Base-by-base conservation (phyloP, 2,888 invertebrate species). In the Parthenolecanium corni region DNA sequence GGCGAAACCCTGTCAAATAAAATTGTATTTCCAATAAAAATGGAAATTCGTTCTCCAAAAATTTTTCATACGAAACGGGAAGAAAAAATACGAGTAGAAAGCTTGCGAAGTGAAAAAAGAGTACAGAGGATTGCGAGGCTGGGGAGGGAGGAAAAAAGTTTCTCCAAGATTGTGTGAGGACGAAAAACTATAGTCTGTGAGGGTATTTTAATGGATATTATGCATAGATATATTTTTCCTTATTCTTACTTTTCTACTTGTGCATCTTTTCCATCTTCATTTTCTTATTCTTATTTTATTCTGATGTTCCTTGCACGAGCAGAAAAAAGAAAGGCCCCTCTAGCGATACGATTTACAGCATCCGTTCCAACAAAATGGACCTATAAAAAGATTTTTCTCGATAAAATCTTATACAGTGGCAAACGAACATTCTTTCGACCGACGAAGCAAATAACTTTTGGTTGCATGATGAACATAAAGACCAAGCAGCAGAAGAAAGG, bases 341-440 rank as follows among this genome's bases (percentile, higher is more conserved):
- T 40, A 40, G 49, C 58, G 49, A 58, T 58, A 58, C 49, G 49
- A 58, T 58, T 58, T 58, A 58, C 47, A 58, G 47, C 58, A 58
- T 58, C 58, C 58, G 58, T 58, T 58, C 46, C 58, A 38, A 58
- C 49, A 47, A 58, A 58, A 58, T 58, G 58, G 58, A 58, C 58
- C 31, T 58, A 58, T 58, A 58, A 58, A 58, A 58, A 47, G 47
- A 47, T 58, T 38, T 49, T 49, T 47, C 49, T 58, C 58, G 58
- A 58, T 58, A 58, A 58, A 58, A 58, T 49, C 58, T 49, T 58
- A 31, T 9, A 31, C 31, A 31, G 31, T 31, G 31, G 31, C 31
- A 9, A 31, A 9, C 4, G 31, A 6, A 31, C 31, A 31, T 31
- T 31, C 31, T 56, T 56, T 56, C 25, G 44, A 56, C 56, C 49